These are phyloP conservation scores for Hypothenemus hampei DNA, from an alignment of 1,140 invertebrate species.

Conservation along the genomic window DNA sequence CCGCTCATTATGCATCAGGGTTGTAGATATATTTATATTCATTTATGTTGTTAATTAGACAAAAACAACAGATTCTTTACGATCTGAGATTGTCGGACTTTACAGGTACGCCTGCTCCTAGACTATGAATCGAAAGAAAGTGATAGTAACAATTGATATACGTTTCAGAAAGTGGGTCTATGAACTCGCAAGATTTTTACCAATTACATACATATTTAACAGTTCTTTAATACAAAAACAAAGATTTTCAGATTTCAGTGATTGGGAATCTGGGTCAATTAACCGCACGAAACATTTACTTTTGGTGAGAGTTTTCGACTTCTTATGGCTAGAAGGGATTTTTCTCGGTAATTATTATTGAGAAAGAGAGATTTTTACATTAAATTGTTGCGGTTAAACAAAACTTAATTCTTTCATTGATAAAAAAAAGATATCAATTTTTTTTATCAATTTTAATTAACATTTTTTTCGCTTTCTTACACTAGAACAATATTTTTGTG, in stretches of 20 bases:
- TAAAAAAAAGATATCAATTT: too few species aligned
- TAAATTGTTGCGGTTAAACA: too few species aligned
- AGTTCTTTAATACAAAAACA: conserved; percentile 3
- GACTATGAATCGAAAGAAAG: conserved; percentile 1
- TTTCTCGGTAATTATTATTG: background rate
- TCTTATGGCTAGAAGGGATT: too few species aligned
- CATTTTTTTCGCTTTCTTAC: too few species aligned
- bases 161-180: background rate
- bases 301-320: conserved; percentile 4
- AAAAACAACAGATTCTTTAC: too few species aligned
- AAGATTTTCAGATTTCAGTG: background rate
- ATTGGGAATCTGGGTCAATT: conserved; percentile 3
- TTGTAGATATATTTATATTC: conserved; percentile 1
- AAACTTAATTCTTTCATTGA: too few species aligned
- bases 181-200: background rate
- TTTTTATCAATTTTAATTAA: too few species aligned
- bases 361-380: too few species aligned
- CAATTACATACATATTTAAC: conserved; percentile 1
- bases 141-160: conserved; percentile 1
- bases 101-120: background rate
- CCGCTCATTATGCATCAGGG: conserved; percentile 1
- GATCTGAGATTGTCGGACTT: background rate
- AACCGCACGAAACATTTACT: conserved; percentile 4
- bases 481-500: too few species aligned
- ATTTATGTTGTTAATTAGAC: too few species aligned